Base-by-base conservation (phyloP, 2,888 invertebrate genomes). In the Allolobophora icterica region DNA sequence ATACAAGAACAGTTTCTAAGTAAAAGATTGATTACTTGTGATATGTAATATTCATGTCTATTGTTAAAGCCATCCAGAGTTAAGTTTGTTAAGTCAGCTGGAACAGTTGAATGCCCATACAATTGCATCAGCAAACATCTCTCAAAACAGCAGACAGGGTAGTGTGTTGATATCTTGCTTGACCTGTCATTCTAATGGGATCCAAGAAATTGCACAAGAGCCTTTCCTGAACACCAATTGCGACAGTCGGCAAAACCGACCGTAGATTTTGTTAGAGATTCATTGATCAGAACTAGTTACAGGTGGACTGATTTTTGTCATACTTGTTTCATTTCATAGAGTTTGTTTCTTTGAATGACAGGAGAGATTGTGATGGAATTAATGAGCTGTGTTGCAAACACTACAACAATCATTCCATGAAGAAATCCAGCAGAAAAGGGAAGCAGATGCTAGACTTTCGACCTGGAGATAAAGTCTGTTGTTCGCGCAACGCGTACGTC, bases 381-480 rank as follows among this genome's bases (percentile, higher is more conserved):
- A 95, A 94, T 92, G 94, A 94, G 89, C 90, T 94, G 24, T 94
- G 94, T 90, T 94, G 94, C 92, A 91, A 92, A 34, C 92, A 93
- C 38, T 95, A 94, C 93, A 93, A 93, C 90, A 89, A 92, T 3
- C 94, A 94, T 90, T 89, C 92, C 24, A 92, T 90, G 24, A 92
- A 89, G 87, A 92, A 89, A 42, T 8, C 24, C 21, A 13, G 21
- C 1, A 5, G 11, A 89, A 89, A 93, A 13, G 33, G 42, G 84
- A 92, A 91, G 38, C 92, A 92, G 34, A 92, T 91, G 42, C 91
- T 90, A 6, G 92, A 93, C 83, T 94, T 95, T 89, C 92, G 91
- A 34, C 89, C 91, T 0, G 93, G 93, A 1, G 94, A 94, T 92
- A 95, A 95, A 92, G 93, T 94, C 89, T 94, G 94, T 92, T 93